Percentiles rank a stretch among this genome's conserved stretches.
phyloP scores from a whole-genome alignment of 2,888 invertebrate species.

The Drosophila hamatofila region DNA sequence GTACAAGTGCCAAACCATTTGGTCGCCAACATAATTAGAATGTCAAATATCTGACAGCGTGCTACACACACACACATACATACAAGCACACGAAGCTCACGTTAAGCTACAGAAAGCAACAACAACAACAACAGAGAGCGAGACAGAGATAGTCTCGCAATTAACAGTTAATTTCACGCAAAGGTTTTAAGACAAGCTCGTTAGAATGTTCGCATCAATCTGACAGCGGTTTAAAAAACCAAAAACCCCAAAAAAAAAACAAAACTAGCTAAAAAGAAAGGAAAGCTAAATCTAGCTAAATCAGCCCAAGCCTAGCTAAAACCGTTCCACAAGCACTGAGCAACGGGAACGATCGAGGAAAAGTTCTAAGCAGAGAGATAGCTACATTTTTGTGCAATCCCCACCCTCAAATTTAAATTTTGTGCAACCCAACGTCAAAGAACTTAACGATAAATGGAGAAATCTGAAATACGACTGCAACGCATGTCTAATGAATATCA shows the following conservation, averaged over 20 bases:
- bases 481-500: conserved; percentile 83
- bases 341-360: background rate
- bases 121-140: conserved; percentile 1
- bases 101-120: background rate
- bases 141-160: conserved; percentile 3
- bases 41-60: conserved; percentile 72
- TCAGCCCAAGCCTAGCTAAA: background rate
- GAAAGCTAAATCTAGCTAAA: background rate
- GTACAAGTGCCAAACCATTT: conserved; percentile 47
- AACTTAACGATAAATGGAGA: conserved; percentile 84
- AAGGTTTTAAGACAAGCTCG: conserved; percentile 23
- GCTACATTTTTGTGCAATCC: conserved; percentile 23
- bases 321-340: background rate
- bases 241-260: conserved; percentile 17
- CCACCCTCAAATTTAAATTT: conserved; percentile 10
- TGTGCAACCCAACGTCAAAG: conserved; percentile 18
- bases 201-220: conserved; percentile 65
- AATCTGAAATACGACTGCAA: conserved; percentile 79
- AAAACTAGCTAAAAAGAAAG: background rate
- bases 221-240: conserved; percentile 66
- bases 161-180: conserved; percentile 26
- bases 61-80: conserved; percentile 27
- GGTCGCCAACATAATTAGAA: conserved; percentile 54
- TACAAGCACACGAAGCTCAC: conserved; percentile 15
- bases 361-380: background rate